Evolutionary conservation across 2,797 vertebrate genomes (phyloP).

Genomic region (Mus caroli): DNA sequence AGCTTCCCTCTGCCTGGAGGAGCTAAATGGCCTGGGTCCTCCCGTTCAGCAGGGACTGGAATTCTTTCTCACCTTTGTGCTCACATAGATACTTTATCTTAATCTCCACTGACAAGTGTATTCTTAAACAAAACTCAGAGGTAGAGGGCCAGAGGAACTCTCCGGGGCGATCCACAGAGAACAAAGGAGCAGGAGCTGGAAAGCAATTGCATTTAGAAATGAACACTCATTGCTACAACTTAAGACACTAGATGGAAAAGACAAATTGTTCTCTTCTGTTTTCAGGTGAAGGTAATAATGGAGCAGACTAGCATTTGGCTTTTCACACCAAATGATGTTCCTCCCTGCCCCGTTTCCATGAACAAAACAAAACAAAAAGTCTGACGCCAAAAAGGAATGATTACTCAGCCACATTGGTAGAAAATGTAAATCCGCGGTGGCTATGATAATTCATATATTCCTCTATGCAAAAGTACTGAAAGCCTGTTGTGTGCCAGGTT

Average conservation of each 20-base stretch:
- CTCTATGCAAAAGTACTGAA: neutral
- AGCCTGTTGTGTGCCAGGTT: neutral
- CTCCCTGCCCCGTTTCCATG: slow-evolving; percentile 2
- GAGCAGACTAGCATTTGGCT: slow-evolving; percentile 60
- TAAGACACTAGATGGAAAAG: slow-evolving; percentile 65
- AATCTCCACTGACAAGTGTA: slow-evolving; percentile 72
- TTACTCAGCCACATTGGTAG: slow-evolving; percentile 33
- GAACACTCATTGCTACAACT: neutral
- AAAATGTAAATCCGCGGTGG: neutral
- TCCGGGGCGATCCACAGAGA: neutral
- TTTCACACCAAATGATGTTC: slow-evolving; percentile 72
- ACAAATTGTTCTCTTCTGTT: slow-evolving; percentile 72
- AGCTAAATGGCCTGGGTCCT: slow-evolving; percentile 2
- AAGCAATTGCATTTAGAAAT: slow-evolving; percentile 59
- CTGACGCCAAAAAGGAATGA: slow-evolving; percentile 40
- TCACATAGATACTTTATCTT: slow-evolving; percentile 76
- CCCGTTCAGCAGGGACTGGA: neutral
- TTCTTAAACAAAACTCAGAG: slow-evolving; percentile 68
- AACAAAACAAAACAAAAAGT: neutral
- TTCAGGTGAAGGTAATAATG: slow-evolving; percentile 62
- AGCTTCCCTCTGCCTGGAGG: neutral
- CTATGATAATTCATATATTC: slow-evolving; percentile 32
- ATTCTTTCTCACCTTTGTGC: slow-evolving; percentile 66
- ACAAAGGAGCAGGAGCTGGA: neutral
- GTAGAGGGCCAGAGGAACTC: slow-evolving; percentile 53